phyloP scores from a whole-genome alignment of 2,888 invertebrate genomes.

The Julus scandinavius region DNA sequence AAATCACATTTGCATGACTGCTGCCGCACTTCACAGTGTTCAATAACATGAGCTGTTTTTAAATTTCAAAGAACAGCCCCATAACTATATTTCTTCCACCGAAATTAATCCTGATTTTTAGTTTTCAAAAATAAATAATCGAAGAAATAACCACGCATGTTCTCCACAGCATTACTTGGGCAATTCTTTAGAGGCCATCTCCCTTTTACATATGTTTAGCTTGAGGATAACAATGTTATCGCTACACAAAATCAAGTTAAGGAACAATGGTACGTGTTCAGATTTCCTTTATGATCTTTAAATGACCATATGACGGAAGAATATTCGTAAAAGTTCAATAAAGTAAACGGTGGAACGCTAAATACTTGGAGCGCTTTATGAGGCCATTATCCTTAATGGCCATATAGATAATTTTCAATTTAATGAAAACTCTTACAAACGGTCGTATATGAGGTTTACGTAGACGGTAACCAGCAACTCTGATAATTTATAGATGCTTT shows the following conservation, averaged over 20 bases:
- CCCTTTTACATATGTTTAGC: background rate
- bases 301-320: background rate
- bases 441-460: background rate
- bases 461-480: no score
- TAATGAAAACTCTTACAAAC: background rate
- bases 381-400: background rate
- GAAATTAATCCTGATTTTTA: background rate
- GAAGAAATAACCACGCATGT: background rate
- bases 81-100: background rate
- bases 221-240: background rate
- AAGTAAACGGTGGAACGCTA: background rate
- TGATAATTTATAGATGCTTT: no score
- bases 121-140: background rate
- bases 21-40: background rate
- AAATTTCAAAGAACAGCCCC: background rate
- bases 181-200: no score
- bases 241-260: background rate
- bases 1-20: background rate
- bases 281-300: background rate
- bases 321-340: background rate
- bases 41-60: background rate
- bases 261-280: background rate
- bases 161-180: background rate
- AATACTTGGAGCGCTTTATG: background rate
- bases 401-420: constrained; percentile 13